Conservation (phyloP, 2,888 invertebrate genomes). For the Agrotis ipsilon region DNA sequence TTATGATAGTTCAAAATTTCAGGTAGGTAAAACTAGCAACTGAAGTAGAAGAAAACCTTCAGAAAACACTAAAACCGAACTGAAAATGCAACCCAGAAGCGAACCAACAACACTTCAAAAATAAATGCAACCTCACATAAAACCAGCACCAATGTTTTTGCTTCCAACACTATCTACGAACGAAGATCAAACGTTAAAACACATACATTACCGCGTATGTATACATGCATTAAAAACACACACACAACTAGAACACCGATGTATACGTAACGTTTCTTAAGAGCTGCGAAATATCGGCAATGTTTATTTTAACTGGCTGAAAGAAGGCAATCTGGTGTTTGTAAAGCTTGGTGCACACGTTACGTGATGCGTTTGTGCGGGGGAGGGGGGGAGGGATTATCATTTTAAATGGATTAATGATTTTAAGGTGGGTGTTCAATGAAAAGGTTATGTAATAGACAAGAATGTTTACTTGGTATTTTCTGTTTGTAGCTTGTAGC, state of each 20-base stretch:
- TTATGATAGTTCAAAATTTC: too few species aligned
- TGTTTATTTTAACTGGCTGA: conserved; percentile 89
- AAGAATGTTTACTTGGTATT: not conserved
- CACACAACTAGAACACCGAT: conserved; percentile 58
- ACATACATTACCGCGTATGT: conserved; percentile 63
- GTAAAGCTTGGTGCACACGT: conserved; percentile 75
- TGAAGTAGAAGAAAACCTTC: conserved; percentile 8
- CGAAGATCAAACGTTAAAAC: conserved; percentile 64
- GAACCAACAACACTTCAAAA: conserved; percentile 40
- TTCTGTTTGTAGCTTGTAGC: not conserved
- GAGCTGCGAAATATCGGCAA: conserved; percentile 87
- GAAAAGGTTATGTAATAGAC: not conserved
- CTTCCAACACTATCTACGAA: conserved; percentile 51
- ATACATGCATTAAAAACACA: conserved; percentile 61
- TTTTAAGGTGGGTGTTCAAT: conserved; percentile 29
- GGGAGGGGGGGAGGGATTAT: conserved; percentile 16
- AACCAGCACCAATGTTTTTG: conserved; percentile 56
- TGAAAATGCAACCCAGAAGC: conserved; percentile 40
- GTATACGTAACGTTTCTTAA: conserved; percentile 77
- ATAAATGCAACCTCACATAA: conserved; percentile 57
- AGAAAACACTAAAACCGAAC: conserved; percentile 18
- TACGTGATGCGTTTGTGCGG: conserved; percentile 25
- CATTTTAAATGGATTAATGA: conserved; percentile 41
- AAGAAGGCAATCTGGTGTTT: conserved; percentile 90
- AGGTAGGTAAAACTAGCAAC: too few species aligned